phyloP scores from a whole-genome alignment of 2,888 invertebrate genomes.

The Nomada flava region DNA sequence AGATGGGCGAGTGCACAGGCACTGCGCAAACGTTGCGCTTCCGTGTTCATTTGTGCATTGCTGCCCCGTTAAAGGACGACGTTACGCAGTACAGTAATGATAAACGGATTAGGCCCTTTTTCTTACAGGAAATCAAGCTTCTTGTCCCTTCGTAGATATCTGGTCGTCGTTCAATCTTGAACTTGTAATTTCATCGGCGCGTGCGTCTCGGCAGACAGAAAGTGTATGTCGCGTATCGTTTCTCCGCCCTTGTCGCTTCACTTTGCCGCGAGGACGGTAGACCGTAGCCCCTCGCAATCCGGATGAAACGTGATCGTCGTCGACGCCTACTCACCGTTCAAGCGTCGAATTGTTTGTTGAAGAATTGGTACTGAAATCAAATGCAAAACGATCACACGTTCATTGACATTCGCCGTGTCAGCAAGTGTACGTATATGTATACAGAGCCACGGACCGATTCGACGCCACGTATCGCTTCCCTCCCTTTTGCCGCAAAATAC shows the following conservation, averaged over 20 bases:
- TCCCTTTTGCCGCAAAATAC: no score
- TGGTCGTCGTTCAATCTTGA: background rate
- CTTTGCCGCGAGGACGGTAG: background rate
- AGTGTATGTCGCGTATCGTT: background rate
- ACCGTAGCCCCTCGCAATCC: background rate
- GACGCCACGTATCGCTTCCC: background rate
- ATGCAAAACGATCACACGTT: constrained; percentile 33
- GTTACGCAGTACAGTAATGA: background rate
- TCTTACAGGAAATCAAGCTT: background rate
- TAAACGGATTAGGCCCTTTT: constrained; percentile 10
- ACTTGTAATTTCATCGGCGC: background rate
- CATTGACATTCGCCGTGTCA: background rate
- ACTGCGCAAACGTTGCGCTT: no score
- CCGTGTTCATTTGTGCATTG: no score
- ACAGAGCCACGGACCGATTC: background rate
- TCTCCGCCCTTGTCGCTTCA: background rate
- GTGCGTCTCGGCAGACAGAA: no score
- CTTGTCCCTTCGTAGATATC: background rate
- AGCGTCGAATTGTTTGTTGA: constrained; percentile 74
- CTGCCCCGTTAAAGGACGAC: background rate
- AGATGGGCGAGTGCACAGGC: no score
- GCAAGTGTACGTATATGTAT: background rate
- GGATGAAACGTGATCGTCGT: no score
- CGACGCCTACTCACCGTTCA: constrained; percentile 6
- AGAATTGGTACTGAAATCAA: constrained; percentile 84